Percentiles rank a stretch among this genome's conserved stretches.
Evolutionary conservation across 2,113 vertebrate genomes (phyloP).

Genomic region (Eurystomus gularis): DNA sequence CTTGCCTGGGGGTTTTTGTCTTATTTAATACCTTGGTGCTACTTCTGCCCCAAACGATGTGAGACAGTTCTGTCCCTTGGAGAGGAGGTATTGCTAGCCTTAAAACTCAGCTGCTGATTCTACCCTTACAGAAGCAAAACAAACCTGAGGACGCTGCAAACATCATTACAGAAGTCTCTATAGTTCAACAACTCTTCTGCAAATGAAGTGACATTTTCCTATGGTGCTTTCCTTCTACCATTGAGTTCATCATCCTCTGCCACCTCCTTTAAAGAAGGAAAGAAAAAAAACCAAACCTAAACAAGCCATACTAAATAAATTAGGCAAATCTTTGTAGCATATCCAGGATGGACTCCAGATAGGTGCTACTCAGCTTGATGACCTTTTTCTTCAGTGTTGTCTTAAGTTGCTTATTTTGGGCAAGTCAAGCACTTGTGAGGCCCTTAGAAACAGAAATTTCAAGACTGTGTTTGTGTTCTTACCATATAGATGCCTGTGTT

Average conservation of each 20-base stretch:
- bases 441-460: background rate
- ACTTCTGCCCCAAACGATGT: background rate
- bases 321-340: background rate
- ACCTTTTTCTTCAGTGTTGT: background rate
- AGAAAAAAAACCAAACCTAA: too few relatives aligned
- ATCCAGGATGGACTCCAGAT: background rate
- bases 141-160: background rate
- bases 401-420: background rate
- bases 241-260: background rate
- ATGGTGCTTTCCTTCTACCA: background rate
- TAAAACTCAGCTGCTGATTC: background rate
- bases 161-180: background rate
- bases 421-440: background rate
- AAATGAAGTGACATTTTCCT: background rate
- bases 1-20: background rate
- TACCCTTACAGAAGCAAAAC: background rate
- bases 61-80: background rate
- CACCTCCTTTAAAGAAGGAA: background rate
- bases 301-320: background rate
- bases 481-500: rapidly evolving
- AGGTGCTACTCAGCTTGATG: background rate
- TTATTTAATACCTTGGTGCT: background rate
- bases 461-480: background rate
- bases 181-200: background rate
- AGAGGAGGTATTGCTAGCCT: background rate